Percentiles rank a stretch among this genome's conserved stretches.
Conservation (phyloP, 2,797 vertebrate species). For the Pipistrellus kuhlii region DNA sequence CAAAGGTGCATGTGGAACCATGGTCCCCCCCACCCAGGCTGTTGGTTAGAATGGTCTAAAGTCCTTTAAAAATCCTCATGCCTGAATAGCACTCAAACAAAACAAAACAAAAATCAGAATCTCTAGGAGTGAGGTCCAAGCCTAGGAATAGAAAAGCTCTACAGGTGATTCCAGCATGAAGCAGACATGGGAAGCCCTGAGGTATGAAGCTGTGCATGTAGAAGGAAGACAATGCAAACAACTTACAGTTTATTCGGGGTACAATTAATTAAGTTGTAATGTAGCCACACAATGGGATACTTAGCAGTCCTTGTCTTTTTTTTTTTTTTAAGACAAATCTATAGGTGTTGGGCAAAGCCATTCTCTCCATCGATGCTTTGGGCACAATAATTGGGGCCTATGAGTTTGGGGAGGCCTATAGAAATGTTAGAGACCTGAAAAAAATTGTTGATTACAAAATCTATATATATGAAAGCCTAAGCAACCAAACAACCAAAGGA, state of each 20-base stretch:
- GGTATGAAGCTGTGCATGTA: not conserved
- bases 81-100: not conserved
- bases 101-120: not conserved
- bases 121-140: not conserved
- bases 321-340: not conserved
- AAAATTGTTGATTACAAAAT: constrained; percentile 11
- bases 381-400: not conserved
- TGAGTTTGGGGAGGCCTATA: not conserved
- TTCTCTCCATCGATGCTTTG: not conserved
- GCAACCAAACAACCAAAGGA: rapidly evolving
- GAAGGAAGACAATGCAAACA: not conserved
- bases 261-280: constrained; percentile 33
- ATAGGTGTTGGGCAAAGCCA: not conserved
- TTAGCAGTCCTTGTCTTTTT: not conserved
- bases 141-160: not conserved
- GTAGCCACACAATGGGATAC: not conserved
- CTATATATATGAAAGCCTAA: no score
- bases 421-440: not conserved
- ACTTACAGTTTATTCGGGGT: not conserved
- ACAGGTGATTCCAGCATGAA: not conserved
- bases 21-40: not conserved
- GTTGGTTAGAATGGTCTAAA: not conserved
- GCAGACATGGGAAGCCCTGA: not conserved
- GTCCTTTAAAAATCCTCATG: not conserved
- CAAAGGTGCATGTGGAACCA: not conserved